phyloP scores from a whole-genome alignment of 1,140 invertebrate genomes.

The Pseudoatta argentina region DNA sequence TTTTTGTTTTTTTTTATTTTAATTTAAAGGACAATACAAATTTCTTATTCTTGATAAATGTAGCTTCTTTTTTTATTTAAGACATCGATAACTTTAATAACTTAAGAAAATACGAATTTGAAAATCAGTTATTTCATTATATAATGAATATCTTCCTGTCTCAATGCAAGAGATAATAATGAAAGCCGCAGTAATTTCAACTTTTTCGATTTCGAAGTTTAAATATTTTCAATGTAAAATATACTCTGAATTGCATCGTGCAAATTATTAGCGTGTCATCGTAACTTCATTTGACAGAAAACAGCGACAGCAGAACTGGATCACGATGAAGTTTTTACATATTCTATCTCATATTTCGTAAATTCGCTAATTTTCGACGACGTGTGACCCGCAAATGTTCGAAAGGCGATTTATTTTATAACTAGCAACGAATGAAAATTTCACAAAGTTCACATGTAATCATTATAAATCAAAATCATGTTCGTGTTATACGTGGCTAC shows the following conservation, averaged over 20 bases:
- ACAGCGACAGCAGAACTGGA: slow-evolving; percentile 17
- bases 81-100: neutral
- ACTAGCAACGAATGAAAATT: slow-evolving; percentile 2
- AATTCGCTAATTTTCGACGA: slow-evolving; percentile 25
- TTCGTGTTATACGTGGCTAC: neutral
- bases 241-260: slow-evolving; percentile 29
- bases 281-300: slow-evolving; percentile 31
- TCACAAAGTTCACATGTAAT: neutral
- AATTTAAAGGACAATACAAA: no score
- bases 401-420: slow-evolving; percentile 37
- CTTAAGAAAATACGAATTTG: neutral
- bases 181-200: neutral
- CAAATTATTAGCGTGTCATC: slow-evolving; percentile 46
- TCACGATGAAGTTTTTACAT: slow-evolving; percentile 2
- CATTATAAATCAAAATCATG: neutral
- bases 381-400: neutral
- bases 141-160: neutral
- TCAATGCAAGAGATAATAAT: slow-evolving; percentile 17
- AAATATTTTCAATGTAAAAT: slow-evolving; percentile 42
- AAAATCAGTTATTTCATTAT: neutral
- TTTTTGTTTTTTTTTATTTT: neutral
- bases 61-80: neutral
- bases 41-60: neutral
- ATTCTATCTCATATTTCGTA: slow-evolving; percentile 22
- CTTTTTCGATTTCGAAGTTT: slow-evolving; percentile 27